Base-by-base conservation (phyloP, 1,140 invertebrate genomes). In the Heliconius himera region DNA sequence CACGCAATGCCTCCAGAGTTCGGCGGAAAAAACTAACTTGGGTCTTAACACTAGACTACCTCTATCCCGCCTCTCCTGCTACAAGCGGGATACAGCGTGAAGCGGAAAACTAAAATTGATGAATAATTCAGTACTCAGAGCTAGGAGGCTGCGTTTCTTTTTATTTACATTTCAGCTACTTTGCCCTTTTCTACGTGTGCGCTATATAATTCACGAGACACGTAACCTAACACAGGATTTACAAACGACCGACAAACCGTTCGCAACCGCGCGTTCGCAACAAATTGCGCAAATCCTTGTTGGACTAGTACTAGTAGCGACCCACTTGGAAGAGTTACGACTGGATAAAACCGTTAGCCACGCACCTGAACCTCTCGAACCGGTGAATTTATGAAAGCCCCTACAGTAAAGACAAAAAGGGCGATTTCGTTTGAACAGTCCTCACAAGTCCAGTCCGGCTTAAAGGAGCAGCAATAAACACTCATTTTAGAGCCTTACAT, bases 391-490 rank as follows among this genome's bases (percentile, higher is more conserved):
- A 84, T 76, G 79, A 81, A 79, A 79, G 78, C 71, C 78, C 88
- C 85, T 88, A 90, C 82, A 26, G 20, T 70, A 77, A 87, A 79
- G 84, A 79, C 81, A 88, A 88, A 92, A 87, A 86, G 88, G 72
- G 60, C 87, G 89, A 86, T 89, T 91, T 88, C 49, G 77, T 80
- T 77, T 85, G 73, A 79, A 71, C 78, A 78, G n/a, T 79, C 80
- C 73, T 81, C 82, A 85, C 86, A 80, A 78, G 83, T 66, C 60
- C 60, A 88, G 85, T 90, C 88, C 88, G 84, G 85, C 87, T 88
- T 82, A 84, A 87, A 91, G 90, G 89, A 89, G 82, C 85, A 89
- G 87, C 89, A 87, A 94, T 94, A 94, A 94, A 94, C 90, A 92
- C 89, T 93, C 89, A 90, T 94, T 93, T 91, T 85, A 86, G 81